phyloP scores from a whole-genome alignment of 1,140 invertebrate species.

The Spodoptera litura region DNA sequence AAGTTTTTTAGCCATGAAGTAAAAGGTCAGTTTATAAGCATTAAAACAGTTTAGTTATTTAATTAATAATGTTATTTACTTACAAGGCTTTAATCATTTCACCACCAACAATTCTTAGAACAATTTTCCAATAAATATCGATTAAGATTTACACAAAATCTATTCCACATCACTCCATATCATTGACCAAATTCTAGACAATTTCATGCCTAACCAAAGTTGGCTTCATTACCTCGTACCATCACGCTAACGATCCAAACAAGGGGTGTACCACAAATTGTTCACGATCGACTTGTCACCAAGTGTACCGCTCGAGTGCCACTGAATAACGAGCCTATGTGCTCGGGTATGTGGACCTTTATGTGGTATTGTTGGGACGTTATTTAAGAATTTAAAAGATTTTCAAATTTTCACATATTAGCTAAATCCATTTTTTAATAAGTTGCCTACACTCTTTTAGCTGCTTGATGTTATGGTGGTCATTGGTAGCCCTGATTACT shows the following conservation, averaged over 20 bases:
- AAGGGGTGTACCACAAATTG: constrained; percentile 30
- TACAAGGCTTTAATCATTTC: no score
- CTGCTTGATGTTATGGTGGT: no score
- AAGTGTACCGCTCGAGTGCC: constrained; percentile 39
- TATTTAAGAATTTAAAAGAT: background rate
- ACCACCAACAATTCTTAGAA: no score
- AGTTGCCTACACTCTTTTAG: no score
- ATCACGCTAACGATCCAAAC: constrained; percentile 38
- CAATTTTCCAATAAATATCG: no score
- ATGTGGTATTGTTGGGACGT: background rate
- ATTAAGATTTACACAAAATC: background rate
- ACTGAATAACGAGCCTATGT: constrained; percentile 43
- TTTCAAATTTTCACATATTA: background rate
- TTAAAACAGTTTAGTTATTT: no score
- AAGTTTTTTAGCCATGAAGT: no score
- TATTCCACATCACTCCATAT: background rate
- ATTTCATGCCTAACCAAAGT: constrained; percentile 15
- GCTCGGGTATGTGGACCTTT: background rate
- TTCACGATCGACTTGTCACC: constrained; percentile 43
- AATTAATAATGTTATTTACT: no score
- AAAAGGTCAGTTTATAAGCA: no score
- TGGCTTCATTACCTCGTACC: constrained; percentile 20
- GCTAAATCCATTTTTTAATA: background rate
- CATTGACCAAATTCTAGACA: constrained; percentile 15
- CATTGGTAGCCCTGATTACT: no score